phyloP scores from a whole-genome alignment of 2,113 vertebrate genomes.

The Podiceps cristatus region DNA sequence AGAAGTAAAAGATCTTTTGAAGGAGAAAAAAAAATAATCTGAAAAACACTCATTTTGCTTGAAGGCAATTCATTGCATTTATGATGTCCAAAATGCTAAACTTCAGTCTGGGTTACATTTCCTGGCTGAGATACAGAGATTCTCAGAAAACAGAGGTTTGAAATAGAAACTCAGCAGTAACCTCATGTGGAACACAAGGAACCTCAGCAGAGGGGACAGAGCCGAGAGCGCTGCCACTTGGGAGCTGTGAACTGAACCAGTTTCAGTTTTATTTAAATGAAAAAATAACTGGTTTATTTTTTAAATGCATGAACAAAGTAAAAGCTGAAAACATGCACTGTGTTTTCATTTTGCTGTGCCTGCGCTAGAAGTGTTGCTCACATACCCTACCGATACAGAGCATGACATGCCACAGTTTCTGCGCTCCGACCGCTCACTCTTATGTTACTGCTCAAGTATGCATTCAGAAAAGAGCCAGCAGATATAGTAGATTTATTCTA shows the following conservation, averaged over 20 bases:
- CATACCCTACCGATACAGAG: not conserved
- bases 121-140: not conserved
- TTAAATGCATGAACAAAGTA: not conserved
- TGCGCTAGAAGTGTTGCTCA: not conserved
- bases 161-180: constrained; percentile 36
- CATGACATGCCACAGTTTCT: constrained; percentile 19
- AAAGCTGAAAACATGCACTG: not conserved
- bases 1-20: not conserved
- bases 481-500: constrained; percentile 65
- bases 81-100: not conserved
- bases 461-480: constrained; percentile 54
- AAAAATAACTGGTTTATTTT: not conserved
- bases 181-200: not conserved
- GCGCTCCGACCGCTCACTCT: not conserved
- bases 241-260: not conserved
- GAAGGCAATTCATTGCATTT: not conserved
- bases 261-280: too few species aligned
- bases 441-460: constrained; percentile 64
- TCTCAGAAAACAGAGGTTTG: not conserved
- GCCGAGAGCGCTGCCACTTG: not conserved
- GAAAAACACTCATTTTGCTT: not conserved
- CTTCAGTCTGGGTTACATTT: not conserved
- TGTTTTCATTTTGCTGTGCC: not conserved
- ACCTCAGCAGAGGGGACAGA: not conserved
- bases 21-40: not conserved